Evolutionary conservation across 2,888 invertebrate genomes (phyloP), one percentile per base, ranked within the genome.

Genomic region (Philereme vetulata): DNA sequence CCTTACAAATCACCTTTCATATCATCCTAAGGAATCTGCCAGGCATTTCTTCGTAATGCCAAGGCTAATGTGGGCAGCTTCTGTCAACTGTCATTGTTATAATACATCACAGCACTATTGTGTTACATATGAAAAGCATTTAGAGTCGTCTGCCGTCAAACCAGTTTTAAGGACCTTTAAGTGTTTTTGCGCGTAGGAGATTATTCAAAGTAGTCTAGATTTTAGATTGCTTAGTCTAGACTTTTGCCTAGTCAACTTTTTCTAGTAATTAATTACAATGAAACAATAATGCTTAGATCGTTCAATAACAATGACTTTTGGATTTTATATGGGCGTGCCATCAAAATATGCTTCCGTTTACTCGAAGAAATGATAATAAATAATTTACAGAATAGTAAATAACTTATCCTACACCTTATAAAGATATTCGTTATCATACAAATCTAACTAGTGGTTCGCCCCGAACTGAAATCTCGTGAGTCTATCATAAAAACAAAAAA

Each of bases 31-130:
- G 77, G 83, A 81, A 90, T 90, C 90, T 83, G 82, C 83, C 72
- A 82, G 79, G 79, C 85, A 84, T 85, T 85, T 84, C 74, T 72
- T 66, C 70, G 77, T 84, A 91, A 91, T 91, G 90, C 86, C 91
- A 92, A 90, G 91, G 90, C 78, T 78, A 44, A 81, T 81, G 88
- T 90, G 86, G 88, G 89, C 79, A 76, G 87, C 81, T 71, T 85
- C 86, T 86, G 84, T 88, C 72, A 74, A 79, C 76, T 72, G 74
- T 79, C 82, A 85, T 86, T 85, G 85, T 84, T 82, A 84, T 84
- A 3, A 85, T 78, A 81, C 76, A 68, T 67, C 58, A 56, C 74
- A 69, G 75, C 78, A 80, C 76, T 75, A 76, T 74, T 72, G 75
- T 78, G 72, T 72, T 77, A 79, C 77, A 74, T 59, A 57, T 52